Conservation (phyloP, 2,113 vertebrate species). For the Ptilonorhynchus violaceus region DNA sequence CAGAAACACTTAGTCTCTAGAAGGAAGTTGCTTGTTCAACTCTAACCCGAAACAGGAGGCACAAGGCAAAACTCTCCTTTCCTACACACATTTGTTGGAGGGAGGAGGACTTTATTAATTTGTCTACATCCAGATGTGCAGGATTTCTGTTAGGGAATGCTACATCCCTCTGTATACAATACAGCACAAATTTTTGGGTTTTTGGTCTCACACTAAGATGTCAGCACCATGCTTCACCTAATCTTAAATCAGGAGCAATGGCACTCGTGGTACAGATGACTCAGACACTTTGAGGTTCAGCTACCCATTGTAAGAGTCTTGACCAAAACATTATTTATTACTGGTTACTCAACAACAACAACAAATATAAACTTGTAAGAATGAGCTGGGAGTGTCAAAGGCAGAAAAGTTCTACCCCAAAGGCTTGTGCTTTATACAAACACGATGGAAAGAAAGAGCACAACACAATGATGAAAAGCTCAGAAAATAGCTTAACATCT, state of each 20-base stretch:
- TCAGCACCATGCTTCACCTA: background rate
- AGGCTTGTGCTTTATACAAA: background rate
- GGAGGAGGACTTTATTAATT: background rate
- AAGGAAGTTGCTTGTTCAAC: background rate
- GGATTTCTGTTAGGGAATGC: background rate
- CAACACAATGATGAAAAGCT: background rate
- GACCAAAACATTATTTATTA: constrained; percentile 22
- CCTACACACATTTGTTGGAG: background rate
- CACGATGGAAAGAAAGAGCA: background rate
- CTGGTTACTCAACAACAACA: background rate
- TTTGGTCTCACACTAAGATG: background rate
- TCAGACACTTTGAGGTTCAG: background rate
- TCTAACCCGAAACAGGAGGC: background rate
- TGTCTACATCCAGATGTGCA: background rate
- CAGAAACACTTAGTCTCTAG: background rate
- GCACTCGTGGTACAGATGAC: background rate
- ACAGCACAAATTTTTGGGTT: background rate
- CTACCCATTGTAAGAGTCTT: background rate
- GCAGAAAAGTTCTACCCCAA: constrained; percentile 10
- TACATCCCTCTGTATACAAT: background rate
- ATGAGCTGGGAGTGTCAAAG: constrained; percentile 1
- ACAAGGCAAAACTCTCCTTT: background rate
- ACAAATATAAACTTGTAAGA: background rate
- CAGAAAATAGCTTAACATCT: background rate
- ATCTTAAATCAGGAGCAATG: background rate